These are phyloP conservation scores for Tonatia bakeri DNA, from an alignment of 2,113 vertebrate species.

Conservation along the genomic window DNA sequence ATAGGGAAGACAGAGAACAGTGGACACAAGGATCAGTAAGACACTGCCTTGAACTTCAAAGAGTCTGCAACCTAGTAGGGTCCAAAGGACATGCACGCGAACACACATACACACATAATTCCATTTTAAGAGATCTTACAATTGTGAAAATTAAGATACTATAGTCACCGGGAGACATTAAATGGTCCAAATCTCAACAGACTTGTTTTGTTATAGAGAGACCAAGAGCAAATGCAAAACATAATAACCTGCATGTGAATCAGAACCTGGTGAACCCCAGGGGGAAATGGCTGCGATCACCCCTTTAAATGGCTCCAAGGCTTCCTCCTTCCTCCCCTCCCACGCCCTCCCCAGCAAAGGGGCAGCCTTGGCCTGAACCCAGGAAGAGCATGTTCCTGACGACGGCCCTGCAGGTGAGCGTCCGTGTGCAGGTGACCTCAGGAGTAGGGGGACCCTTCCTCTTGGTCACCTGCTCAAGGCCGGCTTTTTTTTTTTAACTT, in stretches of 20 bases:
- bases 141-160: slow-evolving; percentile 10
- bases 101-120: background rate
- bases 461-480: background rate
- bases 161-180: background rate
- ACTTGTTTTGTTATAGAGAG: background rate
- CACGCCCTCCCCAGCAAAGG: background rate
- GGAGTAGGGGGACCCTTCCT: background rate
- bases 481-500: slow-evolving; percentile 2
- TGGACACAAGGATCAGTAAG: background rate
- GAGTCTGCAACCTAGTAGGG: background rate
- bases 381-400: background rate
- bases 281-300: background rate
- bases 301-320: background rate
- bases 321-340: background rate
- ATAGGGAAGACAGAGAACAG: background rate
- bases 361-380: background rate
- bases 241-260: background rate
- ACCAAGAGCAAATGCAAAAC: background rate
- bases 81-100: accelerated
- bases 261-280: background rate
- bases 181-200: background rate
- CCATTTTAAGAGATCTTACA: background rate
- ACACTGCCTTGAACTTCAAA: background rate
- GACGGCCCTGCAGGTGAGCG: background rate
- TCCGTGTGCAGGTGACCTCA: background rate